phyloP scores from a whole-genome alignment of 2,797 vertebrate genomes.

The Smutsia gigantea region DNA sequence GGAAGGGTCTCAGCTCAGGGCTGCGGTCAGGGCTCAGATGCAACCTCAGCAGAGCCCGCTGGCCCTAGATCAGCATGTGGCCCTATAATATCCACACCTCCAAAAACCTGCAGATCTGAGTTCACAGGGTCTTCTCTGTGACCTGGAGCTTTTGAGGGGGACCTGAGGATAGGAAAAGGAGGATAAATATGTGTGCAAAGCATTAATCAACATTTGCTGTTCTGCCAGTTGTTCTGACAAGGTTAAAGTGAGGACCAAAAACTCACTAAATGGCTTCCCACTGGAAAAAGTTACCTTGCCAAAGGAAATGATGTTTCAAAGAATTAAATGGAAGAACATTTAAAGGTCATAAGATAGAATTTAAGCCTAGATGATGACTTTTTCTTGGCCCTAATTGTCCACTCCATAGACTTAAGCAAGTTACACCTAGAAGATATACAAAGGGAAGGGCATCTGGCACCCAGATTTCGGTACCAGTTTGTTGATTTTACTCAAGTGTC shows the following conservation, averaged over 20 bases:
- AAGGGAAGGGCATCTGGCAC: constrained; percentile 68
- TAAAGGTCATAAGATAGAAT: constrained; percentile 72
- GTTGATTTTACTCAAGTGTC: constrained; percentile 70
- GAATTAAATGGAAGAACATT: constrained; percentile 55
- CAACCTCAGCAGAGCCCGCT: not conserved
- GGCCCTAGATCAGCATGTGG: not conserved
- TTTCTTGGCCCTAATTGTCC: constrained; percentile 62
- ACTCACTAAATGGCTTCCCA: not conserved
- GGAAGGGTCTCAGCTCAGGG: not conserved
- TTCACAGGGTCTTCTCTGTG: not conserved
- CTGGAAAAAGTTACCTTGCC: constrained; percentile 46
- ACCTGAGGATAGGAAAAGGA: not conserved
- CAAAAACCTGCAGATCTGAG: not conserved
- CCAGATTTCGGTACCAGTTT: constrained; percentile 19
- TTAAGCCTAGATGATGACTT: constrained; percentile 59
- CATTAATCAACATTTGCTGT: not conserved
- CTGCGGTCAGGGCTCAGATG: not conserved
- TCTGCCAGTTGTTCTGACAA: constrained; percentile 59
- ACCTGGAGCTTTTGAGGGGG: not conserved
- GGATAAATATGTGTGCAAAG: not conserved
- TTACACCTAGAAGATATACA: constrained; percentile 75
- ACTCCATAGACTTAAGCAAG: constrained; percentile 50
- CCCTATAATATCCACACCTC: not conserved
- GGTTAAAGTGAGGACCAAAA: constrained; percentile 47
- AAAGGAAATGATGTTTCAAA: constrained; percentile 75